phyloP scores from a whole-genome alignment of 2,797 vertebrate species.

The Galagoides demidoff region DNA sequence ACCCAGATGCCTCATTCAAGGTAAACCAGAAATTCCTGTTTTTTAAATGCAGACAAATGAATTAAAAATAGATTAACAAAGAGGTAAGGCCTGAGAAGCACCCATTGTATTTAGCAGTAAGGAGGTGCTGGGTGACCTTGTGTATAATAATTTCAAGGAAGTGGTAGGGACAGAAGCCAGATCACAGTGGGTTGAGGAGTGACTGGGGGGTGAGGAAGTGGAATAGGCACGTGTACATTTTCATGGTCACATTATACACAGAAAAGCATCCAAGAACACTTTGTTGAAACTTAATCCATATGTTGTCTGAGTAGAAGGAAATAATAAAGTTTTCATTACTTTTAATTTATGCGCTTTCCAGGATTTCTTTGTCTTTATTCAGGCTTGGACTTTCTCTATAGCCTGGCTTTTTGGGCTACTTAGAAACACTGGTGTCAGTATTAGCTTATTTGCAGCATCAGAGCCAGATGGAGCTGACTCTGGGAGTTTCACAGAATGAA shows the following conservation, averaged over 20 bases:
- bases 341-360: background rate
- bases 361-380: background rate
- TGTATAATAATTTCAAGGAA: background rate
- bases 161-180: background rate
- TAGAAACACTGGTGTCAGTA: background rate
- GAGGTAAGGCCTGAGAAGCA: background rate
- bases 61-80: background rate
- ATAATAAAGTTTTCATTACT: background rate
- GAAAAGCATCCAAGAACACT: background rate
- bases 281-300: background rate
- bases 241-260: background rate
- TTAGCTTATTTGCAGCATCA: background rate
- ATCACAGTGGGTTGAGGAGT: background rate
- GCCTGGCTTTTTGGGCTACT: background rate
- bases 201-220: background rate
- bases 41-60: background rate
- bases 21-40: constrained; percentile 1
- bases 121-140: background rate
- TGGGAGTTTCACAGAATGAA: background rate
- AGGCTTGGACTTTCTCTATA: background rate
- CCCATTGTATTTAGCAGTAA: background rate
- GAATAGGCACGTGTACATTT: background rate
- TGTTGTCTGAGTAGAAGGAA: background rate
- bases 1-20: background rate
- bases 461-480: background rate